These are phyloP conservation scores for Ligdia adustata DNA, from an alignment of 2,888 invertebrate genomes.

Conservation along the genomic window DNA sequence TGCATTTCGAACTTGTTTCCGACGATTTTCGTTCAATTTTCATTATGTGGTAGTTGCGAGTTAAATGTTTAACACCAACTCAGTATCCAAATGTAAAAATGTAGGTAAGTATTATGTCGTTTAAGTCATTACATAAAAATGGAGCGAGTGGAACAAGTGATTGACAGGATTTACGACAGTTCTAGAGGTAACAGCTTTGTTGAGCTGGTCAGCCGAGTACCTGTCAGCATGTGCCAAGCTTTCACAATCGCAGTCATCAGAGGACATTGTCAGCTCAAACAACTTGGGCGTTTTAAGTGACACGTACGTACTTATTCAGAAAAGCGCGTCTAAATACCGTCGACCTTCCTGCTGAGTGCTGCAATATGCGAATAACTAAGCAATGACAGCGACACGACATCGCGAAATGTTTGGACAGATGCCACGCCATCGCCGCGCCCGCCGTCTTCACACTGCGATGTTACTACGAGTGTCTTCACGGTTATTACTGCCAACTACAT, in stretches of 20 bases:
- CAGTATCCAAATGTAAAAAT: not conserved
- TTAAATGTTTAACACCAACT: conserved; percentile 7
- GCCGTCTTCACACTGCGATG: conserved; percentile 28
- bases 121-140: too few species aligned
- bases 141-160: not conserved
- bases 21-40: conserved; percentile 48
- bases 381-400: conserved; percentile 45
- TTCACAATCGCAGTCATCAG: conserved; percentile 14
- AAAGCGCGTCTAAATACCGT: conserved; percentile 35
- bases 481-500: too few species aligned
- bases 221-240: conserved; percentile 13
- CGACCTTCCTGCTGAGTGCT: conserved; percentile 44
- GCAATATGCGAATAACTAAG: conserved; percentile 54
- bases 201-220: conserved; percentile 9
- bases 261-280: conserved; percentile 12
- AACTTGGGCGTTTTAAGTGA: conserved; percentile 13
- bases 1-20: conserved; percentile 50
- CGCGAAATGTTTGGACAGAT: conserved; percentile 62
- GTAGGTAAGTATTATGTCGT: too few species aligned
- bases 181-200: conserved; percentile 6
- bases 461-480: conserved; percentile 5
- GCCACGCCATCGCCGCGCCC: too few species aligned
- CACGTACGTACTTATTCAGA: conserved; percentile 18
- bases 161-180: conserved; percentile 2
- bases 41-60: conserved; percentile 22